phyloP scores from a whole-genome alignment of 2,113 vertebrate species.

The Xiphorhynchus elegans region DNA sequence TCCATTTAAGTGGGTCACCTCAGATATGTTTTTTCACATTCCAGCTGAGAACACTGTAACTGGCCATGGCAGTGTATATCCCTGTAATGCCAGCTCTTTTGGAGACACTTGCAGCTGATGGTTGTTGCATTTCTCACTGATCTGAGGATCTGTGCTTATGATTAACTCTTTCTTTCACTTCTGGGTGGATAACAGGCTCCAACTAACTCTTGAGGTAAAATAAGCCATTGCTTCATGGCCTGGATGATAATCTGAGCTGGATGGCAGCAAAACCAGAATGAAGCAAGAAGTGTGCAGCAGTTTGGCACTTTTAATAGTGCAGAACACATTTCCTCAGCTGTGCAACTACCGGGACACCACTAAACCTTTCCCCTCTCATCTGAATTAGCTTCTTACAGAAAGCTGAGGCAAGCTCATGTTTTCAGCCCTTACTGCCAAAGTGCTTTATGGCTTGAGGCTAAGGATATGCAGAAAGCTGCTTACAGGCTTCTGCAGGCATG shows the following conservation, averaged over 20 bases:
- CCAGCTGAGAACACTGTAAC: neutral
- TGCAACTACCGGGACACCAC: neutral
- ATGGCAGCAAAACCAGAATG: neutral
- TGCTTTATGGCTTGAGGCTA: rapidly evolving
- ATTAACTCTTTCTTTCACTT: neutral
- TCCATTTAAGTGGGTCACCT: neutral
- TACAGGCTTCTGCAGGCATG: neutral
- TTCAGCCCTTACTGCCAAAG: neutral
- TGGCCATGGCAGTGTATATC: neutral
- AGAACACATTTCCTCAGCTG: neutral
- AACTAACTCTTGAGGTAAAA: neutral
- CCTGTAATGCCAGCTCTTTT: neutral
- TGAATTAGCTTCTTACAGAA: neutral
- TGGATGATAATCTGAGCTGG: neutral
- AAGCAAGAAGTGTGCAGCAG: neutral
- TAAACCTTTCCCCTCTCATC: neutral
- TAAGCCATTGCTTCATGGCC: neutral
- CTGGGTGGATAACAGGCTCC: neutral
- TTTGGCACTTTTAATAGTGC: neutral
- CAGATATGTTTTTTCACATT: neutral
- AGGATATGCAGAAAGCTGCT: neutral
- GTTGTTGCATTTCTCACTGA: neutral
- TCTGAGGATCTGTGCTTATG: neutral
- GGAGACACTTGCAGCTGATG: neutral
- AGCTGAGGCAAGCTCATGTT: neutral